Percentiles rank a stretch among this genome's conserved stretches.
phyloP scores from a whole-genome alignment of 92 coral and sea anemone species.

The Porites cylindrica region DNA sequence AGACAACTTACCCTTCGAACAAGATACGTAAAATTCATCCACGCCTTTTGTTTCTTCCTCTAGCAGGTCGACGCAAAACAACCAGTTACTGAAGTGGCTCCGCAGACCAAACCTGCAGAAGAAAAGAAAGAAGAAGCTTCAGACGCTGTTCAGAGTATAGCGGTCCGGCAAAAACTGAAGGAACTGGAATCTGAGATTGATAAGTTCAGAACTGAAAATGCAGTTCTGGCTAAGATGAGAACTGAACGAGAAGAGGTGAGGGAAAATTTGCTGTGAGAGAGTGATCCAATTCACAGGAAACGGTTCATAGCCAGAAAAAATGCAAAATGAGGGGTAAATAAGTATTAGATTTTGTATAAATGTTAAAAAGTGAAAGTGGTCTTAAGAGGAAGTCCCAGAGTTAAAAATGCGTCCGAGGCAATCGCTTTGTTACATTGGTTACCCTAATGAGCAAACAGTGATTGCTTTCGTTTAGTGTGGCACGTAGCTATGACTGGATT shows the following conservation, averaged over 20 bases:
- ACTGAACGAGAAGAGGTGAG: slow-evolving; percentile 91
- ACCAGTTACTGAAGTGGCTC: neutral
- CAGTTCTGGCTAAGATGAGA: slow-evolving; percentile 81
- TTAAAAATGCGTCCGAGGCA: too few relatives aligned
- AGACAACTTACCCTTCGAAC: neutral
- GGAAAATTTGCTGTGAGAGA: neutral
- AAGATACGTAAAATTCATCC: neutral
- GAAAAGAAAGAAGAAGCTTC: slow-evolving; percentile 23
- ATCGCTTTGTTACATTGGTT: too few relatives aligned
- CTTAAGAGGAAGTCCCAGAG: too few relatives aligned
- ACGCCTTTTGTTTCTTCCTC: neutral
- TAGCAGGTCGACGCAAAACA: slow-evolving; percentile 11
- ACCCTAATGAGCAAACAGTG: too few relatives aligned
- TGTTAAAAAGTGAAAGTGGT: too few relatives aligned
- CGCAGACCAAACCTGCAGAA: neutral
- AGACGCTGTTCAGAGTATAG: slow-evolving; percentile 71
- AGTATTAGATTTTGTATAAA: too few relatives aligned
- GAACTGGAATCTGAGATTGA: slow-evolving; percentile 94
- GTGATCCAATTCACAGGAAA: too few relatives aligned
- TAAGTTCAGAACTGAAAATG: slow-evolving; percentile 92
- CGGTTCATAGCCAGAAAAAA: too few relatives aligned
- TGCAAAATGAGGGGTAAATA: too few relatives aligned
- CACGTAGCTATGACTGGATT: too few relatives aligned
- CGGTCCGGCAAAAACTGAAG: slow-evolving; percentile 91
- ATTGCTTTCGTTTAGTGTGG: too few relatives aligned